Evolutionary conservation across 2,113 vertebrate genomes (phyloP).

Genomic region (Delphinapterus leucas): DNA sequence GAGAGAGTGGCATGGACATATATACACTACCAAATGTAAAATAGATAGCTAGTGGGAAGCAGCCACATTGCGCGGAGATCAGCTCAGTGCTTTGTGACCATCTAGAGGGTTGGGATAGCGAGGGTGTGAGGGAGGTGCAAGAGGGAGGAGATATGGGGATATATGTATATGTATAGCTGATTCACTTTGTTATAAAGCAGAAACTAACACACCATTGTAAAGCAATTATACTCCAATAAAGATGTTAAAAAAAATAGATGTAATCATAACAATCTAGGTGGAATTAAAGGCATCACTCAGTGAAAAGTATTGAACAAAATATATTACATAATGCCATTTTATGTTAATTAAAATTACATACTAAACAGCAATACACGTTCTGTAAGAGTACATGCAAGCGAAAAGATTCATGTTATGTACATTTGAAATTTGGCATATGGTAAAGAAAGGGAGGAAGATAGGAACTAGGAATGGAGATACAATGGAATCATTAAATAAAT

Average conservation of each 20-base stretch:
- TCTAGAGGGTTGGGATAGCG: too few species aligned
- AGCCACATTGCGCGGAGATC: too few species aligned
- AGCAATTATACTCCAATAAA: too few species aligned
- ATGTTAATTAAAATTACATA: not conserved
- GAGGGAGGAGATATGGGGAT: too few species aligned
- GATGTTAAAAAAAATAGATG: not conserved
- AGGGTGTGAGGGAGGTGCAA: too few species aligned
- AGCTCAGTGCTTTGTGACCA: too few species aligned
- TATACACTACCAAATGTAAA: too few species aligned
- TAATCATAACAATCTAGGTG: not conserved
- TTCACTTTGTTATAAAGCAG: too few species aligned
- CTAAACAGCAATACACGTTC: not conserved
- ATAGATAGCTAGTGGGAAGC: too few species aligned
- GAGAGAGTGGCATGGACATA: too few species aligned
- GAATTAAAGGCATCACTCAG: not conserved
- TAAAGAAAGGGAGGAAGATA: not conserved
- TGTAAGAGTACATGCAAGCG: not conserved
- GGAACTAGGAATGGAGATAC: not conserved
- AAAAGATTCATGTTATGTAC: not conserved
- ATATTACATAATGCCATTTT: not conserved
- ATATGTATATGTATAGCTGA: too few species aligned
- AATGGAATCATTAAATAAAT: not conserved
- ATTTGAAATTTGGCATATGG: not conserved
- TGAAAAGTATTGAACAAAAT: not conserved
- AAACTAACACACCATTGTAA: too few species aligned